These are phyloP conservation scores for Vulpes lagopus DNA, from an alignment of 2,113 vertebrate genomes.

Conservation along the genomic window DNA sequence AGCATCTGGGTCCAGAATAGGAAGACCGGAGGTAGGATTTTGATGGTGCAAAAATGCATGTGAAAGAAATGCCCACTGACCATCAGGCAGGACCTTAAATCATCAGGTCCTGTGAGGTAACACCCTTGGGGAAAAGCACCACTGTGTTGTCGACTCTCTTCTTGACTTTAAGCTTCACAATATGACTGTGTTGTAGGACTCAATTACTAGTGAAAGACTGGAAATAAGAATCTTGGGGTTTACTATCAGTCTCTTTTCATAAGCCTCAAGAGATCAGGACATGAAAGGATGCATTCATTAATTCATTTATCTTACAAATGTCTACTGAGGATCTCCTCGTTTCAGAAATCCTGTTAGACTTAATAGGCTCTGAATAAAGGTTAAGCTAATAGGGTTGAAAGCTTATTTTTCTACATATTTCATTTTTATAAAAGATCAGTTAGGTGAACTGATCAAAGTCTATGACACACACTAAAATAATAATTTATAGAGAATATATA, in stretches of 20 bases:
- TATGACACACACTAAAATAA: not conserved
- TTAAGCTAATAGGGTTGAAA: not conserved
- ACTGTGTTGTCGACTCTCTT: not conserved
- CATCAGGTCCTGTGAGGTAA: not conserved
- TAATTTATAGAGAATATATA: constrained; percentile 5
- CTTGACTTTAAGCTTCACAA: not conserved
- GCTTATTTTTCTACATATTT: not conserved
- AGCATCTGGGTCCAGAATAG: not conserved
- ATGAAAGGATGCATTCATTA: not conserved
- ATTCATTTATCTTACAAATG: not conserved
- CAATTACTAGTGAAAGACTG: not conserved
- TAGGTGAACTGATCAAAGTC: not conserved
- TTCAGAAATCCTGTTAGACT: not conserved
- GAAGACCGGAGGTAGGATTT: not conserved
- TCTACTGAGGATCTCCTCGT: not conserved
- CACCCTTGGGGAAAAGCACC: not conserved
- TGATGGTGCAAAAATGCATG: not conserved
- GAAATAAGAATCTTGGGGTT: not conserved
- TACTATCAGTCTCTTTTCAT: not conserved
- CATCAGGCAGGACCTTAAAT: not conserved
- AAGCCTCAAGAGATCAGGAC: not conserved
- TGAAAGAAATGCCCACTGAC: not conserved
- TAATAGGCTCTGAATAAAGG: not conserved
- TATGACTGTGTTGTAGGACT: not conserved
- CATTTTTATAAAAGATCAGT: constrained; percentile 20